A percentile compares a stretch with the other conserved stretches of the same genome.
These are phyloP conservation scores for Antitype chi DNA, from an alignment of 2,888 invertebrate species.

Conservation along the genomic window DNA sequence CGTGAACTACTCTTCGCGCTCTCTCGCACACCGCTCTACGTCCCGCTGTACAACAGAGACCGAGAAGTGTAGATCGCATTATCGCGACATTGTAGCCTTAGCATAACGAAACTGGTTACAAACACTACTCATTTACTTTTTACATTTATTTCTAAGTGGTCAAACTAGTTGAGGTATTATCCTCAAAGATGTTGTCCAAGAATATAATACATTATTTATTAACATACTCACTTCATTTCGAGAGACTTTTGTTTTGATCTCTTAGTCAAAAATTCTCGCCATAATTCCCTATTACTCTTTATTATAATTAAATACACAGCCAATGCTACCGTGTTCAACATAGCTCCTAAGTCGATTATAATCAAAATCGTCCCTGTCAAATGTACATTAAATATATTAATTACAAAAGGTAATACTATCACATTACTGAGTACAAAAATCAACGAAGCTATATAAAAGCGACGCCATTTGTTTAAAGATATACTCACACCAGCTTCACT, in stretches of 20 bases:
- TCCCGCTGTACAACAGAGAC: no score
- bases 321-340: constrained; percentile 13
- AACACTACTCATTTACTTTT: no score
- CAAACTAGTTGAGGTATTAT: not conserved
- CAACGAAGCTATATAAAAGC: constrained; percentile 26
- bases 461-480: constrained; percentile 18
- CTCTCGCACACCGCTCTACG: no score
- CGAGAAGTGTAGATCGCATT: no score
- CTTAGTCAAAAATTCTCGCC: constrained; percentile 28
- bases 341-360: constrained; percentile 4
- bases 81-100: no score
- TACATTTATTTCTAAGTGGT: no score
- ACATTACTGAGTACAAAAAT: constrained; percentile 27
- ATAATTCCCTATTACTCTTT: constrained; percentile 21
- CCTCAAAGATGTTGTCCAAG: not conserved
- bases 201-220: not conserved
- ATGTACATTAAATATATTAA: not conserved
- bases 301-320: constrained; percentile 20
- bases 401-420: not conserved
- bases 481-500: not conserved
- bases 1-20: no score
- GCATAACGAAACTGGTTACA: not conserved
- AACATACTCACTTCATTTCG: not conserved
- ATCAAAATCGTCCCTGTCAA: not conserved
- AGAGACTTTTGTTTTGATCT: constrained; percentile 3